A percentile compares a stretch with the other conserved stretches of the same genome.
phyloP scores from a whole-genome alignment of 2,113 vertebrate species.

The Apeltes quadracus region DNA sequence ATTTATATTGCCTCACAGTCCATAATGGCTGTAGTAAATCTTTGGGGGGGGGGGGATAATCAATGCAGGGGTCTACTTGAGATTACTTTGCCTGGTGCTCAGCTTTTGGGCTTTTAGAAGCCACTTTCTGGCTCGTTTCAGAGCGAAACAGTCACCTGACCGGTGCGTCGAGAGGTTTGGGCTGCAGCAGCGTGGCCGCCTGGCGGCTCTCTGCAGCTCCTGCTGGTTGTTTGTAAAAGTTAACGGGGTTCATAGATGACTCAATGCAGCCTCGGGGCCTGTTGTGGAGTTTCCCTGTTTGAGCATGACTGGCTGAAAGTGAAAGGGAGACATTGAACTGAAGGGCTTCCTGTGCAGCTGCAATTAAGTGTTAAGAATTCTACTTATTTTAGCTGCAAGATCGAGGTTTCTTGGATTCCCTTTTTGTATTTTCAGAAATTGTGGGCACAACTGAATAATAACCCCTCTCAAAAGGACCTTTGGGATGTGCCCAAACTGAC shows the following conservation, averaged over 20 bases:
- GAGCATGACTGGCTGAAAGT: constrained; percentile 3
- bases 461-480: background rate
- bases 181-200: background rate
- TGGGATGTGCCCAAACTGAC: constrained; percentile 21
- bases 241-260: constrained; percentile 46
- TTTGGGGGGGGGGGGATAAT: constrained; percentile 18
- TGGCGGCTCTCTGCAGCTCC: constrained; percentile 1
- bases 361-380: background rate
- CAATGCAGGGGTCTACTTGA: constrained; percentile 8
- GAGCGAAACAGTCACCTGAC: constrained; percentile 5
- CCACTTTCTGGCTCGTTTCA: constrained; percentile 2
- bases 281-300: constrained; percentile 9
- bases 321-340: background rate
- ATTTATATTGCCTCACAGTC: constrained; percentile 24
- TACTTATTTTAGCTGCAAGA: background rate
- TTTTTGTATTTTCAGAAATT: constrained; percentile 1
- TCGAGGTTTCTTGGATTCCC: background rate
- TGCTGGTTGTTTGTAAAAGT: constrained; percentile 13
- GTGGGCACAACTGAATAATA: background rate
- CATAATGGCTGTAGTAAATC: constrained; percentile 16
- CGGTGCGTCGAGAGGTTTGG: constrained; percentile 20
- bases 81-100: constrained; percentile 11
- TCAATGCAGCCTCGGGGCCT: constrained; percentile 6
- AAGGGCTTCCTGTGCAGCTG: background rate
- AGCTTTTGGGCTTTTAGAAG: constrained; percentile 13